phyloP scores from a whole-genome alignment of 2,113 vertebrate species.

The Ceuthmochares aereus region DNA sequence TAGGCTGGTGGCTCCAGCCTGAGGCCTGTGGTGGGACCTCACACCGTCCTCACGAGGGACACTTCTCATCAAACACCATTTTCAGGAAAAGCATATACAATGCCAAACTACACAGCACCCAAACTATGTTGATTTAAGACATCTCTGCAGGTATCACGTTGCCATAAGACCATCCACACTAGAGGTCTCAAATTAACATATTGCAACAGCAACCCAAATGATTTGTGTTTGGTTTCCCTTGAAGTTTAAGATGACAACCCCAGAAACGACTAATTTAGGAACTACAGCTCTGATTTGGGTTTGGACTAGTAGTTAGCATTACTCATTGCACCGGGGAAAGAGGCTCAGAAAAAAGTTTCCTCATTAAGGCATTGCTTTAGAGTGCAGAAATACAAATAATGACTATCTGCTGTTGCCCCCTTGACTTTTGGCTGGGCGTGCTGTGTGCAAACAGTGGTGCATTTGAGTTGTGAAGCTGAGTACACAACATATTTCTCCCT shows the following conservation, averaged over 20 bases:
- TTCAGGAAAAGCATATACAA: no score
- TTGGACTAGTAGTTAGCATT: not conserved
- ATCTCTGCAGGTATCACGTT: not conserved
- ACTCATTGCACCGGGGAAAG: not conserved
- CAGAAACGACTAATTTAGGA: not conserved
- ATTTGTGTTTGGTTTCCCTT: not conserved
- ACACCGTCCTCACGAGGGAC: no score
- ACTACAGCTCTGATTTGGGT: not conserved
- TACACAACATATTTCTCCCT: not conserved
- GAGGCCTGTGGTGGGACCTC: not conserved
- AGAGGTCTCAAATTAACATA: not conserved
- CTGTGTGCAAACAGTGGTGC: not conserved
- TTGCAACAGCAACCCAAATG: not conserved
- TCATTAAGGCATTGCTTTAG: not conserved
- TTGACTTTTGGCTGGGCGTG: not conserved
- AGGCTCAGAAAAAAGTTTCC: not conserved
- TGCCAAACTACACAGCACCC: not conserved
- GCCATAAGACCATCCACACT: not conserved
- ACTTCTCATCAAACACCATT: no score
- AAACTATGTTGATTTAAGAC: fast-evolving
- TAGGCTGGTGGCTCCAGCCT: not conserved
- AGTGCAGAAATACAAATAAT: not conserved
- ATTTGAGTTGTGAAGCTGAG: not conserved
- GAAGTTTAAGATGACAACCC: not conserved
- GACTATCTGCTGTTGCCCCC: not conserved